Evolutionary conservation across 2,797 vertebrate genomes (phyloP).

Genomic region (Lepidocolaptes lacrymiger): DNA sequence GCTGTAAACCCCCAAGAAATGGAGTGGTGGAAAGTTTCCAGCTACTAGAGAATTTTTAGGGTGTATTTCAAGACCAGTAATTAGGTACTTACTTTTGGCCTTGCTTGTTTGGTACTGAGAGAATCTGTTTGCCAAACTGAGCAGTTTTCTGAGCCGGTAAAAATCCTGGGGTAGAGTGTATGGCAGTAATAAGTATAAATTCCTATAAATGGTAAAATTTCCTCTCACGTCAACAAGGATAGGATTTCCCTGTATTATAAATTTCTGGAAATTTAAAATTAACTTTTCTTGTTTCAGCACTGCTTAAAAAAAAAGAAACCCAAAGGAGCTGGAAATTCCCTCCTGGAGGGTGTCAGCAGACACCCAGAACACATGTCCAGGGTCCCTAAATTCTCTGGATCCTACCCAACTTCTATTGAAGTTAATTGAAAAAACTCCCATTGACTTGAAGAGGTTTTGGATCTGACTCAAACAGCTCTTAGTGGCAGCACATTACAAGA

Average conservation of each 20-base stretch:
- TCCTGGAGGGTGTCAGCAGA: background rate
- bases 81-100: background rate
- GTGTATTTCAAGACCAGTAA: background rate
- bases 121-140: background rate
- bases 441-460: conserved; percentile 41
- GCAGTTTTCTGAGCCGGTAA: background rate
- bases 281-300: background rate
- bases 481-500: conserved; percentile 32
- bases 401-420: background rate
- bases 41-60: background rate
- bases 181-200: background rate
- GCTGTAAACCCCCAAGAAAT: background rate
- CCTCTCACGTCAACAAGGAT: background rate
- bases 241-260: background rate
- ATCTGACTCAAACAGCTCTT: background rate
- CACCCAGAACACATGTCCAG: background rate
- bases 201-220: background rate
- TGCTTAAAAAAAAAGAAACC: background rate
- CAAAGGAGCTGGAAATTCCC: background rate
- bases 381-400: conserved; percentile 28
- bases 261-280: background rate
- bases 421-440: conserved; percentile 45
- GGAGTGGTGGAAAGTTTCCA: background rate
- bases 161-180: background rate
- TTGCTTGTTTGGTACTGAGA: background rate